Conservation (phyloP, 2,113 vertebrate genomes). For the Caloenas nicobarica region DNA sequence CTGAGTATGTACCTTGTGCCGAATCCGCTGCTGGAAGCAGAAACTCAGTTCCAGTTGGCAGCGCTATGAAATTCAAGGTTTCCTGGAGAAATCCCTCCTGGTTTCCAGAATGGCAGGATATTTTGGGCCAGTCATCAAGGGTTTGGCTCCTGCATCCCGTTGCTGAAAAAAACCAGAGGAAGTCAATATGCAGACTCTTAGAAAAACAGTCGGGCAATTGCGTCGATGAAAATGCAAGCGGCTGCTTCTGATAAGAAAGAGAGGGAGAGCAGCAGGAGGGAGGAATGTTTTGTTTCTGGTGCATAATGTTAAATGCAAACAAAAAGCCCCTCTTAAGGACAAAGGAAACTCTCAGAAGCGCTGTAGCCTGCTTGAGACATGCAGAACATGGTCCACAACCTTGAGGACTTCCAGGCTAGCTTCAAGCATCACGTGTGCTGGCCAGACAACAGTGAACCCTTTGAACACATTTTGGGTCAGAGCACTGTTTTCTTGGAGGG, state of each 20-base stretch:
- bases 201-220: background rate
- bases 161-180: background rate
- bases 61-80: background rate
- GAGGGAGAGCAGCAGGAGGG: background rate
- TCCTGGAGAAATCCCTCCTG: background rate
- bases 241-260: background rate
- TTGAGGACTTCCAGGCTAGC: slow-evolving; percentile 17
- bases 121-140: background rate
- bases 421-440: accelerated
- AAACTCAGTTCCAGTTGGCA: background rate
- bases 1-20: background rate
- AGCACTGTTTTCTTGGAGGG: background rate
- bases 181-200: background rate
- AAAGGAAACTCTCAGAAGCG: background rate
- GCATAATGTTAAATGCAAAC: background rate
- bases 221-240: background rate
- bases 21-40: background rate
- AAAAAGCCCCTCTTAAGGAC: background rate
- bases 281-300: background rate
- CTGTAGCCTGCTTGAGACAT: background rate
- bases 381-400: background rate
- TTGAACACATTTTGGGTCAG: slow-evolving; percentile 8
- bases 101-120: background rate
- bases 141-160: background rate
- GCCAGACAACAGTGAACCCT: slow-evolving; percentile 29